Base-by-base conservation (phyloP, 92 coral and sea anemone species). In the Nematostella vectensis region DNA sequence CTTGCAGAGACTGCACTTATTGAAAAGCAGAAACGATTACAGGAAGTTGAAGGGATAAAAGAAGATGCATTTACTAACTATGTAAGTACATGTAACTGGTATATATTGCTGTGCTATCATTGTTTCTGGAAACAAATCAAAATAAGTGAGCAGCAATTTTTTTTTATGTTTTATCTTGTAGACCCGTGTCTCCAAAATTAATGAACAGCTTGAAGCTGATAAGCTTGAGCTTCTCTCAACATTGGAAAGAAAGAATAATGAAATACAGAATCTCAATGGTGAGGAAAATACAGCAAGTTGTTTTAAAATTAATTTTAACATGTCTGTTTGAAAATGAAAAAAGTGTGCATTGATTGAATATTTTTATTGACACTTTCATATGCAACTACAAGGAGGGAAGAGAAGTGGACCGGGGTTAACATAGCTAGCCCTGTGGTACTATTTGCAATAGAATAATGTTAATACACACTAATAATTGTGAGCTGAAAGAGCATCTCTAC, bases 241-340 rank as follows among this genome's bases (percentile, higher is more conserved):
- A 3, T 66, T 93, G 2, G 99, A 93, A 47, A 75, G 99, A 56
- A 93, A 93, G 68, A 93, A 80, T 57, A 85, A 93, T 45, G 99
- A 93, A 75, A 82, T 93, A 58, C 93, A 93, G 69, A 74, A 89
- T 30, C 54, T 93, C 28, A 93, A 93, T 82, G 96, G 99, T 93
- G 59, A 36, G 67, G 18, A 20, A 33, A 2, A 12, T 31, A 53
- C 27, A 37, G 0, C 57, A 15, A 4, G n/a, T n/a, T n/a, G n/a
- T n/a, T n/a, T n/a, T n/a, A n/a, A n/a, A n/a, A n/a, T n/a, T 37
- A 37, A 10, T 37, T 10, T 37, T 37, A 10, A n/a, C n/a, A 37
- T 37, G 10, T 10, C n/a, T 9, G 10, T 10, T 9, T 37, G 44
- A n/a, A 9, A n/a, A n/a, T 10, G 10, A 9, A 9, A 37, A 37